Evolutionary conservation across 2,888 invertebrate species (phyloP), one percentile per base, ranked within the genome.

Genomic region (Ormyrus rosae): DNA sequence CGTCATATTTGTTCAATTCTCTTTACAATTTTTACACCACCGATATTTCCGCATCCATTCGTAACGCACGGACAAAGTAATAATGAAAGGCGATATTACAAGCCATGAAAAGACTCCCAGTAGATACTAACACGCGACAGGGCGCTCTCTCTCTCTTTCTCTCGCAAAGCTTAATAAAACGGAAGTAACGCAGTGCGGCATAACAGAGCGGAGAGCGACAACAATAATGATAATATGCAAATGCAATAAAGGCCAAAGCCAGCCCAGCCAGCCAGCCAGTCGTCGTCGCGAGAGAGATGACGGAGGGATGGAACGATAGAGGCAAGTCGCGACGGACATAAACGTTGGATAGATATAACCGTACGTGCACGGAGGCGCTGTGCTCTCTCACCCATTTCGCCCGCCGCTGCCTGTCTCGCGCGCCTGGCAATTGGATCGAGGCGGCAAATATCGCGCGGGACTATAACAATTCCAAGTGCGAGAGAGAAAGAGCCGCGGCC

Each of bases 381-480:
- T 13, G 13, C 13, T 13, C 13, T 13, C 13, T 13, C 13, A 13
- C 13, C 13, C 13, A 56, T 11, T 56, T 56, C 11, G 56, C 9
- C n/a, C 56, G 56, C 11, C 13, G 13, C 13, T 13, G 13, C 13
- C 13, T 13, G 13, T 13, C 13, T 13, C 13, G 56, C n/a, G 56
- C 11, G 56, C 11, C 11, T 6, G 9, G 51, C 6, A n/a, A 10
- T 56, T 10, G 56, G n/a, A 56, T 56, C 56, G 56, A 5, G 56
- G 56, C 56, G 9, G 11, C 11, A 53, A 10, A 53, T 10, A 8
- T 53, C 56, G 56, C 5, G 19, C 60, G 4, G 19, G 19, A 60
- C 60, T 13, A 60, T 60, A 60, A 60, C 60, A 60, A 60, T 60
- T 60, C 19, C 60, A 13, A 60, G 19, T 60, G 46, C 34, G 45